A percentile compares a stretch with the other conserved stretches of the same genome.
phyloP scores from a whole-genome alignment of 2,888 invertebrate species.

The Podotricha telesiphe region DNA sequence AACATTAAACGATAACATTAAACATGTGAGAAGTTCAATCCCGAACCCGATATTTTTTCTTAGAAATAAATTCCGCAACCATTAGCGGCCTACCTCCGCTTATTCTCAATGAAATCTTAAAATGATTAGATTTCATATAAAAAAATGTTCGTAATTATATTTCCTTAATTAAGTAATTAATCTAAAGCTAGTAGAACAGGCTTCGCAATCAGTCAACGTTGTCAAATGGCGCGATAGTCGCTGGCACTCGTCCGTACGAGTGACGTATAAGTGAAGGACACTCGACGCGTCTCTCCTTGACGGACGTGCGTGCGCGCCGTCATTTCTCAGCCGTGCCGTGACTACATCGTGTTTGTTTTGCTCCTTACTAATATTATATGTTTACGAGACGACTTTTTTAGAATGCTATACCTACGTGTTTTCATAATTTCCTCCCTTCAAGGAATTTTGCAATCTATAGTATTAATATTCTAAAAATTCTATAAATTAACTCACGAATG shows the following conservation, averaged over 20 bases:
- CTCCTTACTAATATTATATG: constrained; percentile 29
- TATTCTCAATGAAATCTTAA: constrained; percentile 11
- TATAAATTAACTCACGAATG: background rate
- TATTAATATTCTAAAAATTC: background rate
- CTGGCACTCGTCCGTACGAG: constrained; percentile 22
- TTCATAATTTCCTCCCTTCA: constrained; percentile 14
- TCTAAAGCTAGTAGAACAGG: constrained; percentile 17
- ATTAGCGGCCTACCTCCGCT: constrained; percentile 18
- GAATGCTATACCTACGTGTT: constrained; percentile 3
- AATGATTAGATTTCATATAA: constrained; percentile 20
- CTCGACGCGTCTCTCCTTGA: constrained; percentile 30
- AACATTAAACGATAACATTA: constrained; percentile 12
- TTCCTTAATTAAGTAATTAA: constrained; percentile 1
- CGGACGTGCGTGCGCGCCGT: constrained; percentile 40
- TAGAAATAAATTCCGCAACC: background rate
- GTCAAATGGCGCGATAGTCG: constrained; percentile 30
- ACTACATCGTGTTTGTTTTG: constrained; percentile 34
- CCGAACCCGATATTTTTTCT: constrained; percentile 4
- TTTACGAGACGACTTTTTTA: constrained; percentile 28
- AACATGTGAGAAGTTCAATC: background rate
- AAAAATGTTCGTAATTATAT: constrained; percentile 16
- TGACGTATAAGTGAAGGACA: constrained; percentile 40
- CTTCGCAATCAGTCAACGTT: constrained; percentile 34
- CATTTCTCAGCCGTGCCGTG: constrained; percentile 40
- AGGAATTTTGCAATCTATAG: background rate